Evolutionary conservation across 2,113 vertebrate species (phyloP).

Genomic region (Irena cyanogastra): DNA sequence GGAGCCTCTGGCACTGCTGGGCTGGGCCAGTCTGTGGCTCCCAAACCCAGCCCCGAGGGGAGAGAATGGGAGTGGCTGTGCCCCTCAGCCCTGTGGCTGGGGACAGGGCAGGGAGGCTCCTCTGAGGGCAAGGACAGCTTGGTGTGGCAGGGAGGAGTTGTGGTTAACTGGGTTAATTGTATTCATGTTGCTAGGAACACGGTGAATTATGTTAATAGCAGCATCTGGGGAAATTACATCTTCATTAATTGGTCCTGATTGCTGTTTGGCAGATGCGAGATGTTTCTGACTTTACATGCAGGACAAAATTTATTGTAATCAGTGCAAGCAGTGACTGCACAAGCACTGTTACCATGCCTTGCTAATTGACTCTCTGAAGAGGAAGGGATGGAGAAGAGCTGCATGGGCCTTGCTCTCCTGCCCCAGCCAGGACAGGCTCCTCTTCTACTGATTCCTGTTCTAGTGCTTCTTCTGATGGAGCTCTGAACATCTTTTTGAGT

Average conservation of each 20-base stretch:
- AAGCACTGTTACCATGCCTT: neutral
- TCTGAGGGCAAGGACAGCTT: neutral
- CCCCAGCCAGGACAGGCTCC: neutral
- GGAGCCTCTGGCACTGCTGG: neutral
- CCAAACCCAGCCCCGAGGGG: fast-evolving
- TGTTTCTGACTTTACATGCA: conserved; percentile 37
- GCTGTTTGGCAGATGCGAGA: conserved; percentile 26
- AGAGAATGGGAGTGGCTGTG: fast-evolving
- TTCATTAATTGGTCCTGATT: conserved; percentile 65
- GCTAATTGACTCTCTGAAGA: neutral
- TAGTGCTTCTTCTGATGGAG: neutral
- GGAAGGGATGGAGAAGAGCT: neutral
- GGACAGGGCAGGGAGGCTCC: neutral
- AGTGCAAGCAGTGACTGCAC: neutral
- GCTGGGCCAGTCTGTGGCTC: fast-evolving
- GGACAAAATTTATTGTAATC: conserved; percentile 33
- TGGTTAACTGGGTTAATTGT: conserved; percentile 45
- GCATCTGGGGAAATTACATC: conserved; percentile 61
- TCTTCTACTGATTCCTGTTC: neutral
- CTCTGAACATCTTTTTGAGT: neutral
- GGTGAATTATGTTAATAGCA: conserved; percentile 48
- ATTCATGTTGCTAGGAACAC: conserved; percentile 34
- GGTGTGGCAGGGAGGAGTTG: neutral
- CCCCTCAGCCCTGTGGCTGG: neutral
- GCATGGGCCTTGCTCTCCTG: neutral